phyloP scores from a whole-genome alignment of 2,113 vertebrate genomes.

The Callopanchax toddi region DNA sequence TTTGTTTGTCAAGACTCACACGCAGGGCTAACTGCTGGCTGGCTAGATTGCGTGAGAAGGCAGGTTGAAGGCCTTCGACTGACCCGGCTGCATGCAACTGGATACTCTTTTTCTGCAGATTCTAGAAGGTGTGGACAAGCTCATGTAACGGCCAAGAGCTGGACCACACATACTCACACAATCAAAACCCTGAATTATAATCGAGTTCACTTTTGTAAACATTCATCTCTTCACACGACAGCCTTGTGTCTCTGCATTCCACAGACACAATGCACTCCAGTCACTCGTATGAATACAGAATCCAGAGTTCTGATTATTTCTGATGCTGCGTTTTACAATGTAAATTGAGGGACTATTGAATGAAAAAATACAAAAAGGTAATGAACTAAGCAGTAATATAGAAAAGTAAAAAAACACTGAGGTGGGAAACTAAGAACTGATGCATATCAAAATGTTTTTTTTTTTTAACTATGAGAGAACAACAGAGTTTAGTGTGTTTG shows the following conservation, averaged over 20 bases:
- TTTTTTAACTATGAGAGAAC: too few species aligned
- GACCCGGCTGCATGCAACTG: conserved; percentile 58
- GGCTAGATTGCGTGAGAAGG: conserved; percentile 68
- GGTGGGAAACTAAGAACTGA: not conserved
- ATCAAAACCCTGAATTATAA: conserved; percentile 18
- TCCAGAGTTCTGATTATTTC: conserved; percentile 6
- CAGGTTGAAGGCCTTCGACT: conserved; percentile 26
- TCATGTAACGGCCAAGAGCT: conserved; percentile 52
- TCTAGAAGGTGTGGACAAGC: conserved; percentile 56
- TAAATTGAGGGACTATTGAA: not conserved
- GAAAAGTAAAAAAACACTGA: not conserved
- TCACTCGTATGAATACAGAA: conserved; percentile 10
- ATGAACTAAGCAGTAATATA: conserved; percentile 20
- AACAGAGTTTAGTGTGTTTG: conserved; percentile 3
- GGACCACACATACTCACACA: conserved; percentile 46
- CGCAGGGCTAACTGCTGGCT: conserved; percentile 44
- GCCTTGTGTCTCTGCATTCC: conserved; percentile 48
- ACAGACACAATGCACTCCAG: conserved; percentile 13
- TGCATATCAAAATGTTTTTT: too few species aligned
- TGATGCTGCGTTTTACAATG: not conserved
- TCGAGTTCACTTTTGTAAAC: conserved; percentile 41
- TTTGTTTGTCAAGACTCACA: conserved; percentile 71
- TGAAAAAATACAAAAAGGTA: not conserved
- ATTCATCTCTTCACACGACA: conserved; percentile 29
- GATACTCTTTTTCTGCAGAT: conserved; percentile 50